Conservation (phyloP, 2,888 invertebrate species). For the Nemurella pictetii region DNA sequence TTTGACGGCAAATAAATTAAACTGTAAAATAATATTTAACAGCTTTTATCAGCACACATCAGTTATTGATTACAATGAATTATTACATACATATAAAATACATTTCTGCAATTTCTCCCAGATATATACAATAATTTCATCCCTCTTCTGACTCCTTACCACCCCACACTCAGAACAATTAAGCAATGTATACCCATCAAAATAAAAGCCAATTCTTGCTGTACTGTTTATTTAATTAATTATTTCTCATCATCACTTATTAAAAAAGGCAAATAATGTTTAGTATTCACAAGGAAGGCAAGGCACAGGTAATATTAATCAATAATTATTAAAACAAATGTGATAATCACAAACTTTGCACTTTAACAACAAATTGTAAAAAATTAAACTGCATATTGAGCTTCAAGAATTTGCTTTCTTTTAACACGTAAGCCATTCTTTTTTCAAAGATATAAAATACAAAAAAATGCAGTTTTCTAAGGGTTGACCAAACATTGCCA, state of each 20-base stretch:
- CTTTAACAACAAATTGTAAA: not conserved
- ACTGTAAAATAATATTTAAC: no score
- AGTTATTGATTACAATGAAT: no score
- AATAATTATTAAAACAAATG: not conserved
- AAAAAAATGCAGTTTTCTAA: not conserved
- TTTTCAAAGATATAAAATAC: not conserved
- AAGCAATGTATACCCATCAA: no score
- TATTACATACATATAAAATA: no score
- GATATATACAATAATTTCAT: no score
- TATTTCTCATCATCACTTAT: not conserved
- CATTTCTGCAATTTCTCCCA: no score
- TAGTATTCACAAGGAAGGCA: not conserved
- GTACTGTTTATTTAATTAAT: not conserved
- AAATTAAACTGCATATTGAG: not conserved
- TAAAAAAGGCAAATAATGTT: not conserved
- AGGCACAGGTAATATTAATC: not conserved
- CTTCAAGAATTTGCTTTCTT: not conserved
- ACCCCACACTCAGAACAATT: no score
- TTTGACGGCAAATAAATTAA: no score
- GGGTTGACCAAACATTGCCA: not conserved
- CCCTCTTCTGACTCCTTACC: no score
- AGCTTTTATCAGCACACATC: no score
- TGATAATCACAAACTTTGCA: not conserved
- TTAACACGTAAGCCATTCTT: slow-evolving; percentile 2
- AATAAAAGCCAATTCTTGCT: no score